phyloP scores from a whole-genome alignment of 2,113 vertebrate genomes.

The Mirounga angustirostris region DNA sequence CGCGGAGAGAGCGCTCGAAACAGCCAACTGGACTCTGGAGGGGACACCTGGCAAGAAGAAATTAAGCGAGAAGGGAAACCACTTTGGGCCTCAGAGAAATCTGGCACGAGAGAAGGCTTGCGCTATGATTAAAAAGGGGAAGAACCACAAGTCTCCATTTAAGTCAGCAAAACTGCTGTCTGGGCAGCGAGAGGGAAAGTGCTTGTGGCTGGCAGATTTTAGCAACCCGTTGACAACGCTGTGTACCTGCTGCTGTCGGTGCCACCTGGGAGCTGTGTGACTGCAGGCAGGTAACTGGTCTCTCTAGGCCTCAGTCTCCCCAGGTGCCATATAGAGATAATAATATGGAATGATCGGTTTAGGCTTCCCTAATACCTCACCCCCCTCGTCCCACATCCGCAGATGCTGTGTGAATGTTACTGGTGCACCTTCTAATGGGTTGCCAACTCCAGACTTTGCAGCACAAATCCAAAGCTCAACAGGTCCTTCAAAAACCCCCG shows the following conservation, averaged over 20 bases:
- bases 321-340: neutral
- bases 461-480: neutral
- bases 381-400: neutral
- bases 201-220: constrained; percentile 79
- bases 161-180: constrained; percentile 75
- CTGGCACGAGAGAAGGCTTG: constrained; percentile 64
- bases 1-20: neutral
- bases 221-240: constrained; percentile 57
- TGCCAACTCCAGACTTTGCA: neutral
- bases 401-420: neutral
- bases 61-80: constrained; percentile 61
- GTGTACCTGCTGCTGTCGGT: neutral
- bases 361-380: neutral
- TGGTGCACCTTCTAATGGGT: neutral
- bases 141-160: constrained; percentile 80
- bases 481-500: neutral
- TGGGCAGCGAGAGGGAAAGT: constrained; percentile 81
- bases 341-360: no score
- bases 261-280: neutral
- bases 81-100: constrained; percentile 69
- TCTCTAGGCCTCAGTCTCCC: neutral
- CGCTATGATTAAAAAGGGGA: constrained; percentile 79
- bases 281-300: neutral
- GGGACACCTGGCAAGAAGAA: neutral
- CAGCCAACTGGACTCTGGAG: neutral